Conservation (phyloP, 2,113 vertebrate genomes). For the Rhinogobius similis region DNA sequence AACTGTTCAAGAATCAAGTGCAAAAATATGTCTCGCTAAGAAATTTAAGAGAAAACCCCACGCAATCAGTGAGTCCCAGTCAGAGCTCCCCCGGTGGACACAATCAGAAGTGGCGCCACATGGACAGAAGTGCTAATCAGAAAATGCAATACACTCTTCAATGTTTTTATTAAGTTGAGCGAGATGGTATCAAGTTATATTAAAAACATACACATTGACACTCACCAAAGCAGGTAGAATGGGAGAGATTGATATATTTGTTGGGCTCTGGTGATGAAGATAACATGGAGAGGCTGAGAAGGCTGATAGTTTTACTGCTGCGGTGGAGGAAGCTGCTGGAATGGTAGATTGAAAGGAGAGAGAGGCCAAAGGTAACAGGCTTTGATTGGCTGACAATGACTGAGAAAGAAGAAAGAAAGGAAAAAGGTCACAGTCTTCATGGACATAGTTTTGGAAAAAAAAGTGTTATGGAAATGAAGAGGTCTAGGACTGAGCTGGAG, state of each 20-base stretch:
- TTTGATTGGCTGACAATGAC: too few species aligned
- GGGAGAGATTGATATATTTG: not conserved
- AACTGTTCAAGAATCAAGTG: conserved; percentile 30
- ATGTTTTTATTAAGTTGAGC: too few species aligned
- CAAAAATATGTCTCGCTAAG: not conserved
- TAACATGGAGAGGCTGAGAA: conserved; percentile 14
- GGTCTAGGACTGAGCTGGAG: too few species aligned
- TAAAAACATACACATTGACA: too few species aligned
- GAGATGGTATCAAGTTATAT: too few species aligned
- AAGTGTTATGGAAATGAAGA: too few species aligned
- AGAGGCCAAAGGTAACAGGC: not conserved
- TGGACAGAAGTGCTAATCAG: conserved; percentile 1
- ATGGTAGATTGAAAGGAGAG: not conserved
- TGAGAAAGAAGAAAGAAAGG: not conserved
- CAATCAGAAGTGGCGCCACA: conserved; percentile 31
- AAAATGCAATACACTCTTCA: not conserved
- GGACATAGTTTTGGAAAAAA: too few species aligned
- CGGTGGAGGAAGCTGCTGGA: not conserved
- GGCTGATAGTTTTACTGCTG: not conserved
- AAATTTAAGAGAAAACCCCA: not conserved
- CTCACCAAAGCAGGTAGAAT: too few species aligned
- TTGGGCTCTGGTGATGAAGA: not conserved
- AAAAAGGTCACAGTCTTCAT: not conserved
- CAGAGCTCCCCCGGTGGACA: conserved; percentile 29
- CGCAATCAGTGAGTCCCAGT: conserved; percentile 15